A percentile compares a stretch with the other conserved stretches of the same genome.
These are phyloP conservation scores for Mus musculus DNA, from an alignment of 2,113 vertebrate genomes.

Conservation along the genomic window DNA sequence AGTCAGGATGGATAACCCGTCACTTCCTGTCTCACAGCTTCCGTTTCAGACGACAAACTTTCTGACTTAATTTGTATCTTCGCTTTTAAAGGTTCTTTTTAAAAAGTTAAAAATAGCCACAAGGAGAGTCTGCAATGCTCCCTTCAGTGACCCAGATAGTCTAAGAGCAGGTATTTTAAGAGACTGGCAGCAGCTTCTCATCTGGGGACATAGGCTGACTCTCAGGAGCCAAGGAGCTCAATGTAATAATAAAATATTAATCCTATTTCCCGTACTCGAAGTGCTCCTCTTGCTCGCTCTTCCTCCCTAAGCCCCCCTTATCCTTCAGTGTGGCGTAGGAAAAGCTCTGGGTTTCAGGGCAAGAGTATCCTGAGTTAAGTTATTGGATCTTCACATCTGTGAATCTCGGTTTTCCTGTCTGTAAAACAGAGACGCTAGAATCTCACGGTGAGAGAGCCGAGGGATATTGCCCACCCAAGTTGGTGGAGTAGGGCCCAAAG, in stretches of 20 bases:
- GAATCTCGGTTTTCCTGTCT: not conserved
- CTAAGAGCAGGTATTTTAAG: constrained; percentile 69
- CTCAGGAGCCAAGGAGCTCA: constrained; percentile 61
- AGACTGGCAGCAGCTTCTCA: constrained; percentile 55
- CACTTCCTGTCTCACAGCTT: not conserved
- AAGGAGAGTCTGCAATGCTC: constrained; percentile 71
- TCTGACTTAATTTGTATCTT: constrained; percentile 44
- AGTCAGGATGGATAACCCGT: not conserved
- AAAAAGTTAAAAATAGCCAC: constrained; percentile 73
- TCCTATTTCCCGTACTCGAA: constrained; percentile 27
- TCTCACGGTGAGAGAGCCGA: not conserved
- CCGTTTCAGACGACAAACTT: constrained; percentile 47
- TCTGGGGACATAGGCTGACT: constrained; percentile 44
- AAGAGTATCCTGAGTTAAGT: not conserved
- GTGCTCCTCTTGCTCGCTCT: not conserved
- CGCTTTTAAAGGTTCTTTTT: constrained; percentile 50
- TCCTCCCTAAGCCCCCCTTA: not conserved
- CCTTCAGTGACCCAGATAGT: constrained; percentile 77
- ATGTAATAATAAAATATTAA: constrained; percentile 75
- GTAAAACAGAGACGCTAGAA: not conserved
- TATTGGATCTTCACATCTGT: not conserved
- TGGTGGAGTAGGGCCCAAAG: not conserved
- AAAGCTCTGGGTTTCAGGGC: not conserved
- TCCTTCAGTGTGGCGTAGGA: not conserved
- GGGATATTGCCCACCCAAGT: not conserved